Evolutionary conservation across 2,113 vertebrate species (phyloP), one percentile per base, ranked within the genome.

Genomic region (Pomatostomus ruficeps): DNA sequence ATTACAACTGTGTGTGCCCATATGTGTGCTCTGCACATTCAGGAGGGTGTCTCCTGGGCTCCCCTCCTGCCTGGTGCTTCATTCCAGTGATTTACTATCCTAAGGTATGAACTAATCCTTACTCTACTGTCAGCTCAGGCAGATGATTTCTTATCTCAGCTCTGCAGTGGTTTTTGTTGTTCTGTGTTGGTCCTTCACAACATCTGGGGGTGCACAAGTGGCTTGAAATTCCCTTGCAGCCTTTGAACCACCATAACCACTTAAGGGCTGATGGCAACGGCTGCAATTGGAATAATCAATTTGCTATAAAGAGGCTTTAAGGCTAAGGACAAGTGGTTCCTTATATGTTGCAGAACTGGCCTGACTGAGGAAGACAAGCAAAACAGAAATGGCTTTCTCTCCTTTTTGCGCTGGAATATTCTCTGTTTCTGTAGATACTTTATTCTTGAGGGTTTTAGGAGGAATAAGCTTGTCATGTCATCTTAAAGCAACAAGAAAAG

Each of bases 1-100:
- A 1, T 36, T 42, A 7, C 8, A 48, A 6, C 38, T 54, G 16
- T 28, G 11, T 35, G 19, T 36, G 13, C 13, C 18, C 26, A 11
- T 0, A 2, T 25, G 26, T 29, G 20, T 4, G 6, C 22, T 21
- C n/a, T 57, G 45, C 17, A n/a, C 2, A 1, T 49, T 67, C 7
- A 11, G 13, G 12, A 58, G 6, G 5, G 7, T 10, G 1, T 46
- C 23, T 73, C 16, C 59, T n/a, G 13, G 20, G 14, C 2, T 74
- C 16, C 19, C 4, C 3, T 12, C 9, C 11, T 35, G 14, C 38
- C 24, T 35, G 35, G 19, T 73, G 3, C 23, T 55, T 72, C 29
- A 43, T 72, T 25, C 15, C 51, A 29, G 13, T 54, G 25, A 5
- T 43, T 86, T 71, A n/a, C 21, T 31, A 16, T 22, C 10, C 5